Conservation (phyloP, 2,888 invertebrate species). For the Xestia sexstrigata region DNA sequence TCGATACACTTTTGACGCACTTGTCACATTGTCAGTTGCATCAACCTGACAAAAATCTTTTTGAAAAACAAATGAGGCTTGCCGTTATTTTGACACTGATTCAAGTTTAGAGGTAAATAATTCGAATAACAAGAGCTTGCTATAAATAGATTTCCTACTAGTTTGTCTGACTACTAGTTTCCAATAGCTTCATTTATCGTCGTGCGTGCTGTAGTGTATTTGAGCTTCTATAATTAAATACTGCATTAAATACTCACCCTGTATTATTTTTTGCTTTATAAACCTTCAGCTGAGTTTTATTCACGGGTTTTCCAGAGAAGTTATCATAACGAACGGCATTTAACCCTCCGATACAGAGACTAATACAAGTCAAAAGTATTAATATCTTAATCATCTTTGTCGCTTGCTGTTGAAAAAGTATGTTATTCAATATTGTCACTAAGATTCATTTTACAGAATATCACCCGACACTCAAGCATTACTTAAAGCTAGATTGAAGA, state of each 20-base stretch:
- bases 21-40: too few species aligned
- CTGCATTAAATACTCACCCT: conserved; percentile 12
- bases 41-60: not conserved
- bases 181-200: not conserved
- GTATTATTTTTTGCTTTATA: conserved; percentile 31
- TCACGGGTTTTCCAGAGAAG: conserved; percentile 30
- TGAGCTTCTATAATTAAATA: not conserved
- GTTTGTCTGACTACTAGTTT: not conserved
- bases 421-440: not conserved
- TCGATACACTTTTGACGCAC: too few species aligned
- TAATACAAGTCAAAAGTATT: not conserved
- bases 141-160: not conserved
- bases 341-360: not conserved
- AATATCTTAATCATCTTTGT: conserved; percentile 15
- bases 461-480: not conserved
- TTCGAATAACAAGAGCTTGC: not conserved
- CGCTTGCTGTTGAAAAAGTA: not conserved
- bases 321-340: conserved; percentile 35
- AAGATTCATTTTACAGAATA: not conserved
- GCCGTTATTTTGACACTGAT: not conserved
- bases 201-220: not conserved
- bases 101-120: too few species aligned
- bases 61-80: not conserved
- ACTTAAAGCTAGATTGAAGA: not conserved
- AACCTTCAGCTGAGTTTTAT: conserved; percentile 16